These are phyloP conservation scores for Paramacrobiotus metropolitanus DNA, from an alignment of 1,140 invertebrate genomes.

Conservation along the genomic window DNA sequence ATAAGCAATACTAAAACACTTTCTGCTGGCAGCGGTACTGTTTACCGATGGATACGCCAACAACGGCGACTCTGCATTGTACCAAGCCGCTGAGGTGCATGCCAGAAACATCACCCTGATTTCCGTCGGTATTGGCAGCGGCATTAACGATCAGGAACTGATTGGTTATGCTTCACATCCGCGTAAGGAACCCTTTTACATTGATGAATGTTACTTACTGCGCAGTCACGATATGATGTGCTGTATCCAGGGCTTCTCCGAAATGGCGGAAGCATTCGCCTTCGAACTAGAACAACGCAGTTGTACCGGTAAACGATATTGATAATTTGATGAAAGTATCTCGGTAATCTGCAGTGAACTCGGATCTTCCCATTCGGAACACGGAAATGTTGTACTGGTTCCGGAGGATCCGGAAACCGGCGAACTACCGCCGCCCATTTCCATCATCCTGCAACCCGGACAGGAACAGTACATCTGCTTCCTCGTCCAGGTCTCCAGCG, in stretches of 20 bases:
- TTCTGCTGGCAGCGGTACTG: background rate
- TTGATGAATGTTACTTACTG: background rate
- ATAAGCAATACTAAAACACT: too few relatives aligned
- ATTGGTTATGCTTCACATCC: background rate
- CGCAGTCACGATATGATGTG: too few relatives aligned
- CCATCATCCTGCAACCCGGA: background rate
- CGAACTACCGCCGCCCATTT: background rate
- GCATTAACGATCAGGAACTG: background rate
- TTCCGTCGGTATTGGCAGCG: background rate
- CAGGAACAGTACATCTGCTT: background rate
- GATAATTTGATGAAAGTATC: background rate
- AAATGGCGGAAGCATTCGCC: background rate
- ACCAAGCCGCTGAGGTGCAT: background rate
- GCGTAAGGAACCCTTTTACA: background rate
- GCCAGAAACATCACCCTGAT: background rate
- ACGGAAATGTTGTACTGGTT: background rate
- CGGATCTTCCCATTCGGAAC: background rate
- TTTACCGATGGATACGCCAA: background rate
- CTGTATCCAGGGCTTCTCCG: background rate
- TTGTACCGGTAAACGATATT: background rate
- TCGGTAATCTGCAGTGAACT: background rate
- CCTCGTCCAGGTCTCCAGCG: background rate
- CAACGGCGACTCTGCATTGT: background rate
- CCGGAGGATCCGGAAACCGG: background rate
- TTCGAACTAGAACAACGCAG: background rate